These are phyloP conservation scores for Notoglanidium macrostoma DNA, from an alignment of 2,797 vertebrate genomes.

Conservation along the genomic window DNA sequence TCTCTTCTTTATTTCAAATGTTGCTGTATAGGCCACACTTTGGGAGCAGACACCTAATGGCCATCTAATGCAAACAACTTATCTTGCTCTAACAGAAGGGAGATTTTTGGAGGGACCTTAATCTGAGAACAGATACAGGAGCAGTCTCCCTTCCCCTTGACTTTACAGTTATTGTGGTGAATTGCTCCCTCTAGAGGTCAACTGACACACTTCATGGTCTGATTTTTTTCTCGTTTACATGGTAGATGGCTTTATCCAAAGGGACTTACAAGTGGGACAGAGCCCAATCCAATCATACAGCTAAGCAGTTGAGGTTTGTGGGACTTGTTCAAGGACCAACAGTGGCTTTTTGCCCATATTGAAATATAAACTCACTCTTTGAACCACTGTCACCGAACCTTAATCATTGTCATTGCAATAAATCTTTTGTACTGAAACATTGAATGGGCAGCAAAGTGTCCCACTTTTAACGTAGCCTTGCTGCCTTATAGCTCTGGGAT, in stretches of 20 bases:
- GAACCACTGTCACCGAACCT: background rate
- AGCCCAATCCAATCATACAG: background rate
- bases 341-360: background rate
- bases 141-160: background rate
- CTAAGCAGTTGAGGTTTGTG: background rate
- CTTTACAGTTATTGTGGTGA: conserved; percentile 43
- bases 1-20: background rate
- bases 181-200: conserved; percentile 60
- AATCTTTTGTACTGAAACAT: background rate
- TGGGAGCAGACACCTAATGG: background rate
- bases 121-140: background rate
- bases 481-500: background rate
- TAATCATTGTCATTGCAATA: background rate
- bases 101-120: background rate
- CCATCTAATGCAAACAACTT: background rate
- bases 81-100: background rate
- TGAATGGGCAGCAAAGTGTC: background rate
- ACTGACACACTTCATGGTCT: conserved; percentile 3
- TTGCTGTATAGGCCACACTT: background rate
- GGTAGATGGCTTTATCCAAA: background rate
- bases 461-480: background rate
- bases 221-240: background rate
- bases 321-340: background rate
- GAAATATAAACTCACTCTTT: background rate
- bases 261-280: background rate